Base-by-base conservation (phyloP, 2,113 vertebrate genomes). In the Climacteris rufus region DNA sequence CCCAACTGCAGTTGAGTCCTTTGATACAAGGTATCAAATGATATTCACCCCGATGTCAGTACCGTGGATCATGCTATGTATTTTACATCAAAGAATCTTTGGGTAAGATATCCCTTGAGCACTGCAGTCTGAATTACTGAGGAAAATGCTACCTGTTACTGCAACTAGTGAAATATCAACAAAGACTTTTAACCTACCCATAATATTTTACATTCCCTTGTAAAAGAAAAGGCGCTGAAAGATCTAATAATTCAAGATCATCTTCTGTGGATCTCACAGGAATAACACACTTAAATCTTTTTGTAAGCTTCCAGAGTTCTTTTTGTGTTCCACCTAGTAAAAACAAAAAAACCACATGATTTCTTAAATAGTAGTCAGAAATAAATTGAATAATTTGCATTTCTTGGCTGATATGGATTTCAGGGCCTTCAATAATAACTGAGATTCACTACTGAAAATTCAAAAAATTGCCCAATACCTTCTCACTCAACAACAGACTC, bases 161-260 rank as follows among this genome's bases (percentile, higher is more conserved):
- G 19, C 22, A 68, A 25, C 42, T 68, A 63, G 10, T 45, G 42
- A 63, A 83, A 45, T 27, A 87, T 20, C 59, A 89, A 81, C 20
- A 75, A 80, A 70, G 49, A 57, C 20, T 91, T 86, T 82, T 63
- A 85, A 96, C 98, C 47, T 97, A 99, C 99, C 99, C 99, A 54
- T 98, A 99, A 83, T 98, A 98, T 93, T 97, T 97, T 72, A 89
- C 96, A 42, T 97, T 98, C 33, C 98, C 98, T 95, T 98, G 98
- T 93, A 99, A 98, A 75, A 99, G 97, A 94, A 99, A 99, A 23
- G 99, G 99, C 42, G 97, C 98, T 13, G 98, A 98, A 93, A 99
- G 98, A 94, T 99, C 98, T 39, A 99, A 77, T 84, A 99, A 93
- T 45, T 96, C 92, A 94, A 99, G 95, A 37, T 97, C 93, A 45